These are phyloP conservation scores for Oreochromis niloticus DNA, from an alignment of 2,113 vertebrate genomes.

Conservation along the genomic window DNA sequence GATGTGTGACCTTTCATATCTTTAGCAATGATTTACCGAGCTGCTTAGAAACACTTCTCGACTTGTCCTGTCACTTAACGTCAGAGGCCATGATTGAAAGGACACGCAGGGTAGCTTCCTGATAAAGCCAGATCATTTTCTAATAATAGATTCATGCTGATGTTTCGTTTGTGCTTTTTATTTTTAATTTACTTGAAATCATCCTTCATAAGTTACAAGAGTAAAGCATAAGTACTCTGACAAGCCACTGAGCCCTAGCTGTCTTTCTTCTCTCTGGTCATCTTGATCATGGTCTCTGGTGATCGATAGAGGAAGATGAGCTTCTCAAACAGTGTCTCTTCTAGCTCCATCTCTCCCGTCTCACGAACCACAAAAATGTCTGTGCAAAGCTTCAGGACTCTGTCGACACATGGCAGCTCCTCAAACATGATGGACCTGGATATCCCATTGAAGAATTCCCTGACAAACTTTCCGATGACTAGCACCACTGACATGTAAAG, in stretches of 20 bases:
- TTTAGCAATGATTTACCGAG: background rate
- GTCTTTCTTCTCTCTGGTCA: constrained; percentile 67
- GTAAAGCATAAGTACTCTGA: background rate
- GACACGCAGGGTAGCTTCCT: background rate
- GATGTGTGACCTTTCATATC: background rate
- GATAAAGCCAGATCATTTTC: background rate
- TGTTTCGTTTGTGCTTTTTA: background rate
- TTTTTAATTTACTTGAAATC: background rate
- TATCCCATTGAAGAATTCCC: constrained; percentile 77
- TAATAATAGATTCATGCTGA: background rate
- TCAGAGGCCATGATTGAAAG: background rate
- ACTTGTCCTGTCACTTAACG: background rate
- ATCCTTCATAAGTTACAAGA: background rate
- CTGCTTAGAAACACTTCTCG: background rate
- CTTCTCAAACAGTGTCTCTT: constrained; percentile 77
- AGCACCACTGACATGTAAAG: constrained; percentile 77
- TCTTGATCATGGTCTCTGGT: constrained; percentile 72
- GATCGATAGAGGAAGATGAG: constrained; percentile 71
- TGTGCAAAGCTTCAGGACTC: constrained; percentile 71
- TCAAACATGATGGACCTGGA: constrained; percentile 79
- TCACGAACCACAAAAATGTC: constrained; percentile 74
- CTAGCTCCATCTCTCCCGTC: constrained; percentile 77
- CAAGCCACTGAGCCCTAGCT: constrained; percentile 4
- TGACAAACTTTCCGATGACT: constrained; percentile 78
- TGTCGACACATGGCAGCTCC: constrained; percentile 75